Base-by-base conservation (phyloP, 2,888 invertebrate genomes). In the Drosophila rubida region DNA sequence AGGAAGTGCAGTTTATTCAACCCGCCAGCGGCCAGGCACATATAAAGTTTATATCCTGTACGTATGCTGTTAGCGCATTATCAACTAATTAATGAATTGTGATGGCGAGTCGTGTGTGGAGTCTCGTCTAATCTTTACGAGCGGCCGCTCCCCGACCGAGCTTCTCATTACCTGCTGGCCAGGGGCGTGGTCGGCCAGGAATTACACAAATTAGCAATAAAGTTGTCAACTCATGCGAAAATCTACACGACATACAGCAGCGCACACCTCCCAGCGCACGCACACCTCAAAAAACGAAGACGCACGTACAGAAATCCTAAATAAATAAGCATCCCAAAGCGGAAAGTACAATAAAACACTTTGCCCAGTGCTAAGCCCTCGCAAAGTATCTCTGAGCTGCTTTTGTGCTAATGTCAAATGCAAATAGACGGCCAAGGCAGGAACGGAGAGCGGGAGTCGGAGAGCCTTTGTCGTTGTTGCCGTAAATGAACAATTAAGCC, bases 211-310 rank as follows among this genome's bases (percentile, higher is more conserved):
- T 85, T 81, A 75, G 65, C 69, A 69, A 80, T 83, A 83, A 86
- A 81, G 80, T 69, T 80, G 69, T 73, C 85, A 69, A 57, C 76
- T 72, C 85, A 78, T 85, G 85, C 85, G 77, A 65, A 73, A 75
- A 73, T 73, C 69, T 59, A 53, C 39, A 46, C 48, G 60, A 23
- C 49, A 66, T 49, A 58, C 37, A 42, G 9, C 8, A 9, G 11
- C 27, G 9, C 3, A 32, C 23, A 27, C 14, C n/a, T n/a, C n/a
- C n/a, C n/a, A n/a, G 30, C 53, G 37, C 30, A 27, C 27, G 37
- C 42, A 22, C 35, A 37, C 35, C 35, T 37, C n/a, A 11, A 14
- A 37, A 14, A 14, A 32, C 11, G 13, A 7, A 37, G 19, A n/a
- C 19, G 32, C 35, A 49, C 19, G 32, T n/a, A 35, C 9, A 22